A percentile compares a stretch with the other conserved stretches of the same genome.
Conservation (phyloP, 2,888 invertebrate species). For the Noctua pronuba region DNA sequence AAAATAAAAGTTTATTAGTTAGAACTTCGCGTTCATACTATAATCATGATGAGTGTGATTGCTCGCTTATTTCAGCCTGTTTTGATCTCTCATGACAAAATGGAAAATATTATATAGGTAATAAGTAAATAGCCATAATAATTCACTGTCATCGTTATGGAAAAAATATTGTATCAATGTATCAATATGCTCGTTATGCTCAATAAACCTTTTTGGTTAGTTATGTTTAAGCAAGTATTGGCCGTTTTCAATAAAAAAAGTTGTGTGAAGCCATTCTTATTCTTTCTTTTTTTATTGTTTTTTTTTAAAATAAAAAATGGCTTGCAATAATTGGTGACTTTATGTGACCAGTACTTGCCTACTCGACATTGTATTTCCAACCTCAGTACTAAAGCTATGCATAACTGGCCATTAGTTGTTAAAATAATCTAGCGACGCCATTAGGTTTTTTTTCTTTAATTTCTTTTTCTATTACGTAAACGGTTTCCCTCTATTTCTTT, state of each 20-base stretch:
- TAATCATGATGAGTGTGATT: background rate
- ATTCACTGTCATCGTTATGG: no score
- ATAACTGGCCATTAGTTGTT: background rate
- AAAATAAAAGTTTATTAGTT: slow-evolving; percentile 42
- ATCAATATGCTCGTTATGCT: background rate
- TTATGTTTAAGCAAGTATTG: slow-evolving; percentile 1
- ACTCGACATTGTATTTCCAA: background rate
- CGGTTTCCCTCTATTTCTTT: background rate
- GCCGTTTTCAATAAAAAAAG: background rate
- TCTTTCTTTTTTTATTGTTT: background rate
- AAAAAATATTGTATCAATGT: background rate
- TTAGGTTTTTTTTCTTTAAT: slow-evolving; percentile 1
- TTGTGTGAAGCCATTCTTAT: background rate
- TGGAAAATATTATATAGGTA: background rate
- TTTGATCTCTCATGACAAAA: background rate
- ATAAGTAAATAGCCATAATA: background rate
- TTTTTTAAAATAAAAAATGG: background rate
- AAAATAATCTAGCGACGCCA: slow-evolving; percentile 7
- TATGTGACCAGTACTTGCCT: background rate
- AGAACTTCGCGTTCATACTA: background rate
- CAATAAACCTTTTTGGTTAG: slow-evolving; percentile 8
- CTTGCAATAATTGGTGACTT: background rate
- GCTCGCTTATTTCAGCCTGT: background rate
- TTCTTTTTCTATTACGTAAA: background rate
- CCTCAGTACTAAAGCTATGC: slow-evolving; percentile 3